A percentile compares a stretch with the other conserved stretches of the same genome.
Conservation (phyloP, 37 sponge, comb jelly and placozoan genomes). For the Geodia barretti region DNA sequence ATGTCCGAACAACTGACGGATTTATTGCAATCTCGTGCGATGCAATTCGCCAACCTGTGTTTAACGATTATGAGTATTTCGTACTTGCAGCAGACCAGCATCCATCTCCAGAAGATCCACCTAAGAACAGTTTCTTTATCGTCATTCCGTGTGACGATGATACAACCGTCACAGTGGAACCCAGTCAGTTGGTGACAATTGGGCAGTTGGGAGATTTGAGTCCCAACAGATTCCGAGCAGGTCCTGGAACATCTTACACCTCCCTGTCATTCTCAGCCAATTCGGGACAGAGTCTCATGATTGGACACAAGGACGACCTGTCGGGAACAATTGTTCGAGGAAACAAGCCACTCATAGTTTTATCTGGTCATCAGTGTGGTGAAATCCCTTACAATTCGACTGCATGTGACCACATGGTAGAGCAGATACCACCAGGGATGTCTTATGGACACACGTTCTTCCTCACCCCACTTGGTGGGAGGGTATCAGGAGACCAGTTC, state of each 20-base stretch:
- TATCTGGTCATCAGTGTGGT: slow-evolving; percentile 54
- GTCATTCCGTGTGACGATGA: slow-evolving; percentile 29
- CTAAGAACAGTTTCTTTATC: slow-evolving; percentile 3
- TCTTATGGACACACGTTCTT: slow-evolving; percentile 29
- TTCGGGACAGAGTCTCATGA: neutral
- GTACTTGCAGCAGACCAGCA: neutral
- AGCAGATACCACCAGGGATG: slow-evolving; percentile 51
- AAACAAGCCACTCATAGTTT: slow-evolving; percentile 22
- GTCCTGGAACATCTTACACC: neutral
- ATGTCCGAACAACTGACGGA: slow-evolving; percentile 26
- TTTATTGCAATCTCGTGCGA: slow-evolving; percentile 38
- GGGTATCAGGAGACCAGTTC: slow-evolving; percentile 33
- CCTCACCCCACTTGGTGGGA: slow-evolving; percentile 7
- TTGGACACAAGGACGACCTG: neutral
- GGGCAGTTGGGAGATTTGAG: neutral
- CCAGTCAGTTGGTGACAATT: neutral
- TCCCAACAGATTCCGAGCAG: neutral
- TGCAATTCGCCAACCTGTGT: neutral
- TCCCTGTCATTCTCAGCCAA: neutral
- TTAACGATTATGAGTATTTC: neutral
- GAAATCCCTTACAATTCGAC: slow-evolving; percentile 21
- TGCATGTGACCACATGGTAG: slow-evolving; percentile 63
- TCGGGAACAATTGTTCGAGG: slow-evolving; percentile 40
- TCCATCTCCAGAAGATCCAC: neutral
- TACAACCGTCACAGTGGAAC: slow-evolving; percentile 7